Percentiles rank a stretch among this genome's conserved stretches.
Evolutionary conservation across 2,797 vertebrate species (phyloP).

Genomic region (Helostoma temminkii): DNA sequence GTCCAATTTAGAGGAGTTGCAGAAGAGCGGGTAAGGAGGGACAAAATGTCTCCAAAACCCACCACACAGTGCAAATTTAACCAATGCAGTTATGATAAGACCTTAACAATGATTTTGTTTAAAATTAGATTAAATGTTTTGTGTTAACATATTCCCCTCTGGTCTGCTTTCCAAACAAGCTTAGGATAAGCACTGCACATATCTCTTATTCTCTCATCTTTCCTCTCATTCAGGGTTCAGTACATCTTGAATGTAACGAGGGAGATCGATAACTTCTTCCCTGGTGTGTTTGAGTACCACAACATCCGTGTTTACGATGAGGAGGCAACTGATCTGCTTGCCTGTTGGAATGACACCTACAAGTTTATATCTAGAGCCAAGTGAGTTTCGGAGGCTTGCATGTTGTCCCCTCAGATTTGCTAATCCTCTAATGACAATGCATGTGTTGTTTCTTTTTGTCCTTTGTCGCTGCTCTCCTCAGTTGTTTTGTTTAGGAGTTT

Average conservation of each 20-base stretch:
- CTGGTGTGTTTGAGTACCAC: slow-evolving; percentile 96
- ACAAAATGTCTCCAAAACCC: slow-evolving; percentile 14
- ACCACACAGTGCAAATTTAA: background rate
- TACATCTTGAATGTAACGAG: slow-evolving; percentile 98
- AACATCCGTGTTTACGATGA: slow-evolving; percentile 98
- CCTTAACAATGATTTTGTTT: background rate
- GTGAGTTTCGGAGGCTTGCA: slow-evolving; percentile 76
- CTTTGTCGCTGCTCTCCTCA: background rate
- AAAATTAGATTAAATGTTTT: slow-evolving; percentile 6
- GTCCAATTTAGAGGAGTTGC: slow-evolving; percentile 96
- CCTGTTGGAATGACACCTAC: slow-evolving; percentile 98
- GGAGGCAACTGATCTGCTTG: slow-evolving; percentile 96
- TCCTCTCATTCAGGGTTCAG: slow-evolving; percentile 85
- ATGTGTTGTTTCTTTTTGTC: too few relatives aligned
- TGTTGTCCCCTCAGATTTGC: background rate
- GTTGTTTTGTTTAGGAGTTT: background rate
- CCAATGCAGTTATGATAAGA: too few relatives aligned
- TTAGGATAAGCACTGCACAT: background rate
- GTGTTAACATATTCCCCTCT: background rate
- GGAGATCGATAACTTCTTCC: slow-evolving; percentile 99
- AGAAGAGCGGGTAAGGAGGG: slow-evolving; percentile 92
- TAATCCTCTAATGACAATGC: background rate
- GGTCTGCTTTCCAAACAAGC: background rate
- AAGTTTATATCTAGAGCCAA: slow-evolving; percentile 99
- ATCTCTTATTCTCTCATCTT: slow-evolving; percentile 9